phyloP scores from a whole-genome alignment of 2,888 invertebrate species.

The Diploptera punctata region DNA sequence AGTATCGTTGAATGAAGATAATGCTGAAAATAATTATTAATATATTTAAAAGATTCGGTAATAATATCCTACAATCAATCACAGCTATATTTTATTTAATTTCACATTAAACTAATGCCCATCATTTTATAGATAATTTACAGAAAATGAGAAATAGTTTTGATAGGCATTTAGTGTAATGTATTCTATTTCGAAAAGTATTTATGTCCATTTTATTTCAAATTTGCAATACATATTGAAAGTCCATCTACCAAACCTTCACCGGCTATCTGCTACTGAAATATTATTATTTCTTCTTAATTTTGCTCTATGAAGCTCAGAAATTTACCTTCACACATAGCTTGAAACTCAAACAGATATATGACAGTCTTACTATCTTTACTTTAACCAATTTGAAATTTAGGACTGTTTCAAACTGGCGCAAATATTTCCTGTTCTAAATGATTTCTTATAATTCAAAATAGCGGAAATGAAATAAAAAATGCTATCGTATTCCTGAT shows the following conservation, averaged over 20 bases:
- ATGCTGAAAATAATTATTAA: neutral
- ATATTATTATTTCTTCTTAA: no score
- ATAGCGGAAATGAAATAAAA: no score
- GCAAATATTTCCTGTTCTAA: no score
- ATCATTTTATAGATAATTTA: neutral
- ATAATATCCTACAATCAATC: neutral
- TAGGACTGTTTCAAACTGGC: no score
- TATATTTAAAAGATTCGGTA: neutral
- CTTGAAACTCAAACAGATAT: no score
- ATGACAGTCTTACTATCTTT: no score
- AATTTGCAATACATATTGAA: neutral
- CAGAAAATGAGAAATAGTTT: no score
- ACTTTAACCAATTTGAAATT: no score
- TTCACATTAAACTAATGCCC: neutral
- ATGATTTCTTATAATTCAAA: no score
- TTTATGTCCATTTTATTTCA: neutral
- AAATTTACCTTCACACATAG: neutral
- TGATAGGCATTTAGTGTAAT: no score
- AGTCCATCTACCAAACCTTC: neutral
- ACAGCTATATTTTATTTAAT: neutral
- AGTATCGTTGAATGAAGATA: neutral
- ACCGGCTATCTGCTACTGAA: neutral
- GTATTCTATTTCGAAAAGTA: no score
- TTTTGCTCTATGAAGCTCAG: constrained; percentile 2
- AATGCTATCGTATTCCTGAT: no score